Conservation (phyloP, 2,113 vertebrate genomes). For the Alouatta palliata region DNA sequence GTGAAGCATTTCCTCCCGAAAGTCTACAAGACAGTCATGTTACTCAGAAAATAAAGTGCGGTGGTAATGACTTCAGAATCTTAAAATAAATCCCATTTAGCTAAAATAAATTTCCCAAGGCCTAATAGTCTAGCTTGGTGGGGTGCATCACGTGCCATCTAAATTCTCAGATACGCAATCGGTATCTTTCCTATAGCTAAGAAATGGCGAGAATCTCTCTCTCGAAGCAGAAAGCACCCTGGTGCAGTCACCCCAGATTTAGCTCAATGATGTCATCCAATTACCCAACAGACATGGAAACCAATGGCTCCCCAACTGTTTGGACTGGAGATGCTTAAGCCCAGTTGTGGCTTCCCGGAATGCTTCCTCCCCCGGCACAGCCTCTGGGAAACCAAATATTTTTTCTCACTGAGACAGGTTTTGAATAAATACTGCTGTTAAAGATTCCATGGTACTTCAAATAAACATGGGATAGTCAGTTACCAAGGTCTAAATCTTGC, state of each 20-base stretch:
- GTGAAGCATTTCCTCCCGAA: background rate
- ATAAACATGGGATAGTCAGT: background rate
- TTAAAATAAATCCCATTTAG: background rate
- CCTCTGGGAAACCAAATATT: background rate
- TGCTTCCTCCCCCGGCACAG: background rate
- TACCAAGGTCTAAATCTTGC: background rate
- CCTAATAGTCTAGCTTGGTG: background rate
- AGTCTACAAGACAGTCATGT: background rate
- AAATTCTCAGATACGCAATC: accelerated
- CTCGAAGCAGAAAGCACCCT: accelerated
- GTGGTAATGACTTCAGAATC: background rate
- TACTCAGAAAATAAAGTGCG: background rate
- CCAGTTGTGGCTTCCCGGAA: background rate
- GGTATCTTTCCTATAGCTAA: too few relatives aligned
- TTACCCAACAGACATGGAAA: background rate
- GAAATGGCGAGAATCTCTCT: background rate
- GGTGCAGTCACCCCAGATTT: accelerated
- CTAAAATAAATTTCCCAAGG: background rate
- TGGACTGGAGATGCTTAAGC: background rate
- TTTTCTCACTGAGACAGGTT: background rate
- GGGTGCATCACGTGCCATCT: background rate
- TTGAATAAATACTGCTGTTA: background rate
- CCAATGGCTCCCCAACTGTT: background rate
- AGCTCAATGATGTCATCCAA: background rate
- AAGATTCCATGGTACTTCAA: background rate